Evolutionary conservation across 1,140 invertebrate genomes (phyloP).

Genomic region (Neomicropteryx cornuta): DNA sequence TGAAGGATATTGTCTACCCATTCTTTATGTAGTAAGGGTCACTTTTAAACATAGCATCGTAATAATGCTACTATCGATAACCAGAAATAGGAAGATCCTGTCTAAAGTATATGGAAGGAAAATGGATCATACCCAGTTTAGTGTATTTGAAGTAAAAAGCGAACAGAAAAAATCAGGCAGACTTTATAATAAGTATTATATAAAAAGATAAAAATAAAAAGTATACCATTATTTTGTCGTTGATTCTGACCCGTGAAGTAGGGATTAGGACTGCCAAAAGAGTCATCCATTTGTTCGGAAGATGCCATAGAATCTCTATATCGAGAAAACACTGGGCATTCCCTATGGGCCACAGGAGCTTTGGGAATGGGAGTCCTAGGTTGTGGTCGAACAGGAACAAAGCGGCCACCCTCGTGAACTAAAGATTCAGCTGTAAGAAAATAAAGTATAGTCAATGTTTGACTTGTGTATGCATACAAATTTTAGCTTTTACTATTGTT

Average conservation of each 20-base stretch:
- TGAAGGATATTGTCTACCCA: no score
- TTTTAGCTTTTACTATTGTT: neutral
- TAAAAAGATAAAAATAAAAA: neutral
- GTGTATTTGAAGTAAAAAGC: no score
- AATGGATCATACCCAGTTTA: no score
- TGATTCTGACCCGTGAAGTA: neutral
- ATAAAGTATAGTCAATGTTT: neutral
- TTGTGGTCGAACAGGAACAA: slow-evolving; percentile 37
- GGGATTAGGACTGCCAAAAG: neutral
- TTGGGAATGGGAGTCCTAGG: slow-evolving; percentile 23
- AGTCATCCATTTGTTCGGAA: neutral
- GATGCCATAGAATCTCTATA: neutral
- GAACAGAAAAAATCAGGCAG: no score
- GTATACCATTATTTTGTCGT: neutral
- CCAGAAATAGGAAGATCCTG: no score
- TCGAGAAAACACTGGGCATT: neutral
- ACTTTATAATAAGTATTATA: no score
- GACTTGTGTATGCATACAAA: neutral
- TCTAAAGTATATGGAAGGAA: no score
- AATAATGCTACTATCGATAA: no score
- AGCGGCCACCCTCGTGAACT: slow-evolving; percentile 22
- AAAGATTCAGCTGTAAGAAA: neutral
- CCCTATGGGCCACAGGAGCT: neutral
- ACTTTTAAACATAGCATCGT: no score
- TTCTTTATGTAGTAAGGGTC: no score